Percentiles rank a stretch among this genome's conserved stretches.
Conservation (phyloP, 2,888 invertebrate species). For the Lordiphosa andalusiaca region DNA sequence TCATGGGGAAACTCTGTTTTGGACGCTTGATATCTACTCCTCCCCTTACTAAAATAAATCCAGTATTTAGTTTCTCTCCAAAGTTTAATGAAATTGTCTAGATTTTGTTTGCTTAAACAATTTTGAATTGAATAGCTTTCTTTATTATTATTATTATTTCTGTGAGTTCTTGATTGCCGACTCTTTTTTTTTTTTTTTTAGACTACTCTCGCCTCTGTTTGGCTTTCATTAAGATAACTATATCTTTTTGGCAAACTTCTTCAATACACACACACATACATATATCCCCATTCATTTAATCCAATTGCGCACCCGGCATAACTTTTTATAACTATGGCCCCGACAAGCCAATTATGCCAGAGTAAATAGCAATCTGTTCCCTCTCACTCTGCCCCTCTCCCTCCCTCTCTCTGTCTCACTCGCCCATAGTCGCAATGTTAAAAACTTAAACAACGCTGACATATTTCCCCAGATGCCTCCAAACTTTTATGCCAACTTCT, state of each 20-base stretch:
- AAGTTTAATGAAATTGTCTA: too few species aligned
- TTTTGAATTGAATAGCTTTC: not conserved
- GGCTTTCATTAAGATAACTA: constrained; percentile 35
- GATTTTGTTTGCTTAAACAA: too few species aligned
- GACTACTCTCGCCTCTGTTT: constrained; percentile 18
- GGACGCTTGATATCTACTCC: too few species aligned
- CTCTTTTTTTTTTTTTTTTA: too few species aligned
- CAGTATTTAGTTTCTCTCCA: too few species aligned
- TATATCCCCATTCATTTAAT: constrained; percentile 49
- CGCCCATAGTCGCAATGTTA: constrained; percentile 54
- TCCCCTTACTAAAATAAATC: too few species aligned
- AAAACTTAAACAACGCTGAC: constrained; percentile 73
- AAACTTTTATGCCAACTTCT: constrained; percentile 60
- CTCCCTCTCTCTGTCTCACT: constrained; percentile 14
- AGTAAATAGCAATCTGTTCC: constrained; percentile 62
- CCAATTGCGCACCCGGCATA: constrained; percentile 48
- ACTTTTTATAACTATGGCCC: constrained; percentile 50
- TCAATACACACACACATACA: constrained; percentile 3
- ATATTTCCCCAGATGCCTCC: constrained; percentile 72
- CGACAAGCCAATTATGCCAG: constrained; percentile 61
- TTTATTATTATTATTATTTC: not conserved
- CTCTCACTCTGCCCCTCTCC: constrained; percentile 1
- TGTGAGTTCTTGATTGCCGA: constrained; percentile 3
- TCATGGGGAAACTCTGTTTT: too few species aligned
- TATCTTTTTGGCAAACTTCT: constrained; percentile 23